Percentiles rank a stretch among this genome's conserved stretches.
These are phyloP conservation scores for Passer montanus DNA, from an alignment of 2,113 vertebrate genomes.

Conservation along the genomic window DNA sequence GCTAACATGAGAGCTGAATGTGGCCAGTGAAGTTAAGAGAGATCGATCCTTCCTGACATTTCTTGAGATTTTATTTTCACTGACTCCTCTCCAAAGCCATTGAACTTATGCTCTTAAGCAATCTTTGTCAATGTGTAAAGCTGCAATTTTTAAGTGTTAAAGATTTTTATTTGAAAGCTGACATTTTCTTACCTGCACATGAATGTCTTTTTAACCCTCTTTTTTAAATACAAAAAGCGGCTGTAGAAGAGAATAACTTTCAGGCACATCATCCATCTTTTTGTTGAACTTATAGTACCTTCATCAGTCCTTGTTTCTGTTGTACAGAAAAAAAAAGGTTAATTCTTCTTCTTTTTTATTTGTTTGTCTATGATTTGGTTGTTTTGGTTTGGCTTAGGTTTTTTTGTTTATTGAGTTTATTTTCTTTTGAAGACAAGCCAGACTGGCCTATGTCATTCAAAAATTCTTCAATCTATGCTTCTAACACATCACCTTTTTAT, in stretches of 20 bases:
- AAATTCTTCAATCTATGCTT: background rate
- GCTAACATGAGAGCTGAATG: background rate
- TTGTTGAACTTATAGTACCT: background rate
- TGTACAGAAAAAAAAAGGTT: background rate
- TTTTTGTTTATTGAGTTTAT: background rate
- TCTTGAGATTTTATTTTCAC: background rate
- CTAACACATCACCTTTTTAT: background rate
- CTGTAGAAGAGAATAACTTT: background rate
- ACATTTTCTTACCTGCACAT: background rate
- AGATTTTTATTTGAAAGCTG: background rate
- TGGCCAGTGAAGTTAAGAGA: background rate
- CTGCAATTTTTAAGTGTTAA: background rate
- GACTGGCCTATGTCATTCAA: background rate
- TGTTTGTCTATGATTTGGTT: rapidly evolving
- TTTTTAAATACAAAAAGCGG: background rate
- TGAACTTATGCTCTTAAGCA: background rate
- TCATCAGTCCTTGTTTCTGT: background rate
- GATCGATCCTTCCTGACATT: background rate
- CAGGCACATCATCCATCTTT: background rate
- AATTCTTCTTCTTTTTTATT: background rate
- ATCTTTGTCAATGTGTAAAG: background rate
- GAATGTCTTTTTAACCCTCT: background rate
- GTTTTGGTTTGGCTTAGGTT: background rate
- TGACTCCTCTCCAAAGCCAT: background rate
- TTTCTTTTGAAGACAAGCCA: background rate